Percentiles rank a stretch among this genome's conserved stretches.
Conservation (phyloP, 2,113 vertebrate genomes). For the Thermophis baileyi region DNA sequence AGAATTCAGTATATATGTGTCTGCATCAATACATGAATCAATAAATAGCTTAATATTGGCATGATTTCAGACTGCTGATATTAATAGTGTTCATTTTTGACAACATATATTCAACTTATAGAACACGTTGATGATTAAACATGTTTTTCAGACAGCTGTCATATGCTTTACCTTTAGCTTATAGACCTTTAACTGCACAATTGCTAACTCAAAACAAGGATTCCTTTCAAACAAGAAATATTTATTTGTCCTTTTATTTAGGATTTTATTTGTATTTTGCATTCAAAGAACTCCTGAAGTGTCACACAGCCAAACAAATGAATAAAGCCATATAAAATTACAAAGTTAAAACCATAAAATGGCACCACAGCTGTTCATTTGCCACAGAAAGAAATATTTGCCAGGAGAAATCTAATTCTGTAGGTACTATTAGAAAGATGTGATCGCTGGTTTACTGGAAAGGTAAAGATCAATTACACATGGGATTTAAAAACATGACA, state of each 20-base stretch:
- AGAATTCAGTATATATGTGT: background rate
- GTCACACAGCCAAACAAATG: background rate
- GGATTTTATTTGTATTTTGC: background rate
- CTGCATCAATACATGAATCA: background rate
- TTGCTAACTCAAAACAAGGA: background rate
- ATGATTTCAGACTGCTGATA: background rate
- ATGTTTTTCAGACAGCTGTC: background rate
- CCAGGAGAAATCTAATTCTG: background rate
- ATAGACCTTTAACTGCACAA: background rate
- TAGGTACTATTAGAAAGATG: background rate
- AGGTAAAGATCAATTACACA: background rate
- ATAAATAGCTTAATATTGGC: background rate
- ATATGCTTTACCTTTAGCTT: background rate
- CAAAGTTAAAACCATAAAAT: background rate
- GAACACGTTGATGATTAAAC: background rate
- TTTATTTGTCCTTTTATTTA: background rate
- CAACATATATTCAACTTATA: background rate
- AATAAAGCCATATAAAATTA: background rate
- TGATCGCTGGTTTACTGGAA: background rate
- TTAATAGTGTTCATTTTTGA: background rate
- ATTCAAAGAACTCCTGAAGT: background rate
- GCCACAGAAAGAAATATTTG: background rate
- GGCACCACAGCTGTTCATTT: background rate
- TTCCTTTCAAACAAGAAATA: background rate
- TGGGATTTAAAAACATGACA: background rate